These are phyloP conservation scores for Drosophila leontia DNA, from an alignment of 1,140 invertebrate species.

Conservation along the genomic window DNA sequence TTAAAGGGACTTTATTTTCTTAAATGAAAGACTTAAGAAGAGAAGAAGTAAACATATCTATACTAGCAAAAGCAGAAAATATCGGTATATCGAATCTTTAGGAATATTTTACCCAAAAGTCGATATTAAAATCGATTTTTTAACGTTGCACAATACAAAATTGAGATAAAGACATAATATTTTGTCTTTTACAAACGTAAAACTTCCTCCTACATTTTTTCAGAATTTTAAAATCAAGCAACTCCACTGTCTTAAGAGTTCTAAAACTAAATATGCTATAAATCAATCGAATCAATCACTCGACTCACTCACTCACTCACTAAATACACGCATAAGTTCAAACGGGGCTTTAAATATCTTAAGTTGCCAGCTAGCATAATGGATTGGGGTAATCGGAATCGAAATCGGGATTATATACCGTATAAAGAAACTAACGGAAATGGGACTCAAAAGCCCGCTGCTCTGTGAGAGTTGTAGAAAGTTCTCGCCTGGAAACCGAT, in stretches of 20 bases:
- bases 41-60: slow-evolving; percentile 35
- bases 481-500: neutral
- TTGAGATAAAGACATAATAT: no score
- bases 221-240: neutral
- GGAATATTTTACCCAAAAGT: no score
- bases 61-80: no score
- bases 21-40: neutral
- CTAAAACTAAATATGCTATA: slow-evolving; percentile 49
- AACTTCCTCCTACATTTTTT: neutral
- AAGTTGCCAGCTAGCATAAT: slow-evolving; percentile 80
- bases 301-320: slow-evolving; percentile 57
- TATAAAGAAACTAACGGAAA: neutral
- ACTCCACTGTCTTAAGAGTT: neutral
- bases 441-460: neutral
- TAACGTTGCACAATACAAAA: no score
- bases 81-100: neutral
- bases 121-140: no score
- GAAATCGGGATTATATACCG: slow-evolving; percentile 1
- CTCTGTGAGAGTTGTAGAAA: slow-evolving; percentile 11
- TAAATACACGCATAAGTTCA: slow-evolving; percentile 78
- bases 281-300: slow-evolving; percentile 61
- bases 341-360: slow-evolving; percentile 79
- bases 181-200: no score
- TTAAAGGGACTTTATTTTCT: neutral
- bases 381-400: slow-evolving; percentile 21